Evolutionary conservation across 2,888 invertebrate genomes (phyloP), one percentile per base, ranked within the genome.

Genomic region (Drosophila nigricruria): DNA sequence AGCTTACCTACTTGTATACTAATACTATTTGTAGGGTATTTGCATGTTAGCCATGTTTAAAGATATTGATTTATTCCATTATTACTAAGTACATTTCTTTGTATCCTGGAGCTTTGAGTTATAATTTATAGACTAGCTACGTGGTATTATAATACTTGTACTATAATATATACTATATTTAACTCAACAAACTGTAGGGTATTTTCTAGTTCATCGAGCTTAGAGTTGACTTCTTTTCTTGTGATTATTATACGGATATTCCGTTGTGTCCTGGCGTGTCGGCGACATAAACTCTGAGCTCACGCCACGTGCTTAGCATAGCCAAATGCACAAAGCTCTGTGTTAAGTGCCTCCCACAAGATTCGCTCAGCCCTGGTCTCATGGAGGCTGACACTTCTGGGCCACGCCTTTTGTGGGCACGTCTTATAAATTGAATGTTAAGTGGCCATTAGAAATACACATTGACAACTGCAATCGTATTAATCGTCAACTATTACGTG

Each of bases 291-390:
- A 78, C 64, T 62, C 63, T 61, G 38, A 72, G 71, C 64, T 59
- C 70, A 63, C 40, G 54, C 70, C 73, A 80, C 84, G 87, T 84
- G 84, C 87, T 71, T 65, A 32, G 87, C 84, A 81, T 87, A 74
- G 77, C 75, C 73, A 83, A 83, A 79, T 77, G 73, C 67, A 63
- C 53, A 58, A 66, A 63, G 70, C 62, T 71, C 18, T 52, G 56
- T 18, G 42, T 36, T 56, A 43, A 59, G 62, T 43, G 9, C 23
- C 42, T 20, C 34, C 30, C 30, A 52, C 9, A 49, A 47, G 16
- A n/a, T 25, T 27, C 20, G 10, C 32, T 25, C 32, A n/a, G 8
- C 0, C 23, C 23, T 25, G 25, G 52, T 42, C 10, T 3, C 30
- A 30, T 34, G 18, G 36, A 53, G 36, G 25, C 23, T 53, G 16